Base-by-base conservation (phyloP, 2,888 invertebrate species). In the Eledona agricola region DNA sequence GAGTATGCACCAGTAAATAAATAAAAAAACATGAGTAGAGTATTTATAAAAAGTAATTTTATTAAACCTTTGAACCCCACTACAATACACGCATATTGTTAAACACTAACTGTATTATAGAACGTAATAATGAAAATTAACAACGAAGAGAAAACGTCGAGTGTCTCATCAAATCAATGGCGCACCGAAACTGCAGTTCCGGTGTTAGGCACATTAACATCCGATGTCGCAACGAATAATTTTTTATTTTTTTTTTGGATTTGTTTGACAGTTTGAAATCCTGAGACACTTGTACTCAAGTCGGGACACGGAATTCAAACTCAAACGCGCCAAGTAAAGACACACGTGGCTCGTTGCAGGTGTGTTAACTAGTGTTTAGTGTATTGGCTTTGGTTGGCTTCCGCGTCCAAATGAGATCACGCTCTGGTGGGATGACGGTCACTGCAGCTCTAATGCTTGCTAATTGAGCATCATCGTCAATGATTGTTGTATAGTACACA, bases 21-120 rank as follows among this genome's bases (percentile, higher is more conserved):
- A 20, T 9, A 29, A 43, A 43, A 26, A 4, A 9, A 26, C 17
- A 10, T 6, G 1, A 1, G n/a, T n/a, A n/a, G n/a, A n/a, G n/a
- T 13, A 22, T 13, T 49, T 59, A 59, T 31, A 58, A 59, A 61
- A 62, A 58, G 57, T 59, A 58, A 46, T 66, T 65, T 70, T 66
- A 66, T 69, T 68, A 65, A 70, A 68, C 66, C 67, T 65, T 64
- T 63, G 56, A 69, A 69, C 63, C 68, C 67, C 64, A 70, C 70
- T 69, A 71, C 66, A 70, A 63, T 63, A 66, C 64, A 65, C 58
- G 55, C 60, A 55, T 61, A 47, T 42, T 57, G 34, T 57, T 64
- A 62, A 62, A 66, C 52, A 60, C 62, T 65, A 66, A 65, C 58
- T 49, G 54, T 60, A 53, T 58, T 46, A n/a, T 40, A 49, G 26